Conservation (phyloP, 2,888 invertebrate genomes). For the Globia sparganii region DNA sequence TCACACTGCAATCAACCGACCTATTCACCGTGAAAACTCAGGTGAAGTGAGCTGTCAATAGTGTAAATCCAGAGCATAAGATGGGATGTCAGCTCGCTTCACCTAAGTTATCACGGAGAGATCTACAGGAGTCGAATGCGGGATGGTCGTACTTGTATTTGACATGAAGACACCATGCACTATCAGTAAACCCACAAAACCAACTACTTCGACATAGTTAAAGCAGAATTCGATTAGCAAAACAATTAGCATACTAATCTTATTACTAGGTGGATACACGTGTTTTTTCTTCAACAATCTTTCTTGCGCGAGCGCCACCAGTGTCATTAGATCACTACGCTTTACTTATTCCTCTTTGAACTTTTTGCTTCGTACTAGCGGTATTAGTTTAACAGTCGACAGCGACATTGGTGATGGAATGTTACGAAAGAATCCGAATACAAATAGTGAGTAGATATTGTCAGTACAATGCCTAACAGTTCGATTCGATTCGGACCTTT, state of each 20-base stretch:
- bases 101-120: too few relatives aligned
- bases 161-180: background rate
- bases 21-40: too few relatives aligned
- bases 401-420: constrained; percentile 61
- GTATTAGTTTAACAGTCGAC: constrained; percentile 60
- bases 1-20: background rate
- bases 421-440: constrained; percentile 79
- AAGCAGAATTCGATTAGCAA: constrained; percentile 19
- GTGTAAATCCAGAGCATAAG: too few relatives aligned
- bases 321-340: constrained; percentile 52
- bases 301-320: constrained; percentile 22
- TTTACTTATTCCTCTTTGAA: constrained; percentile 39
- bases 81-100: too few relatives aligned
- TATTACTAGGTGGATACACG: constrained; percentile 25
- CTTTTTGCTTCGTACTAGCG: constrained; percentile 59
- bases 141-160: background rate
- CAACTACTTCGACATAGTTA: background rate
- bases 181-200: background rate
- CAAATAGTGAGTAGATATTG: constrained; percentile 79
- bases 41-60: too few relatives aligned
- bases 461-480: constrained; percentile 79
- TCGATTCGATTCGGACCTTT: constrained; percentile 82
- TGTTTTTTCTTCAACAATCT: constrained; percentile 29
- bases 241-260: constrained; percentile 47
- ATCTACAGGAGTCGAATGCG: background rate